phyloP scores from a whole-genome alignment of 2,888 invertebrate species.

The Tetragnatha montana region DNA sequence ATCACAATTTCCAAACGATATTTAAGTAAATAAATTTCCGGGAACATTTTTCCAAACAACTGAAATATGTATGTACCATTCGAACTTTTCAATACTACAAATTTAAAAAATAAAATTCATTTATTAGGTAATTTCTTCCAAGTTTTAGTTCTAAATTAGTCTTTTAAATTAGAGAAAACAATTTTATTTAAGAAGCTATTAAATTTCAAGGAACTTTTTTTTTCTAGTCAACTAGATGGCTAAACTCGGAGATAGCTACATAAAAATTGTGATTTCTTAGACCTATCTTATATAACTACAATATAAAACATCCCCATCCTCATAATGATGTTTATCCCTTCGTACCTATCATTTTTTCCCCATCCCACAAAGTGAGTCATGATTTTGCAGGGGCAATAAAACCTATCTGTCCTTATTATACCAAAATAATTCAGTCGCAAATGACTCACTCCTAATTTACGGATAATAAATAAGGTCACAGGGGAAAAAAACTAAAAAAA shows the following conservation, averaged over 20 bases:
- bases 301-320: background rate
- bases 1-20: too few relatives aligned
- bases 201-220: too few relatives aligned
- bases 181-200: too few relatives aligned
- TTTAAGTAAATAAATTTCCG: too few relatives aligned
- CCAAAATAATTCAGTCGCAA: background rate
- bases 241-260: background rate
- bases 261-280: background rate
- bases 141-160: too few relatives aligned
- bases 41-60: too few relatives aligned
- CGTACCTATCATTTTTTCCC: background rate
- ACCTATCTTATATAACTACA: background rate
- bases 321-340: background rate
- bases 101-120: too few relatives aligned
- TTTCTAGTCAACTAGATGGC: background rate
- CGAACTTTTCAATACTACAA: too few relatives aligned
- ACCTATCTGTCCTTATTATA: background rate
- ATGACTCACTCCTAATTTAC: slow-evolving; percentile 53
- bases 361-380: background rate
- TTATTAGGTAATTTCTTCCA: too few relatives aligned
- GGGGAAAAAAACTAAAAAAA: background rate
- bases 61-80: too few relatives aligned
- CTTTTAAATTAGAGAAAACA: too few relatives aligned
- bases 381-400: background rate
- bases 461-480: slow-evolving; percentile 34